These are phyloP conservation scores for Emmelina monodactyla DNA, from an alignment of 2,888 invertebrate species.

Conservation along the genomic window DNA sequence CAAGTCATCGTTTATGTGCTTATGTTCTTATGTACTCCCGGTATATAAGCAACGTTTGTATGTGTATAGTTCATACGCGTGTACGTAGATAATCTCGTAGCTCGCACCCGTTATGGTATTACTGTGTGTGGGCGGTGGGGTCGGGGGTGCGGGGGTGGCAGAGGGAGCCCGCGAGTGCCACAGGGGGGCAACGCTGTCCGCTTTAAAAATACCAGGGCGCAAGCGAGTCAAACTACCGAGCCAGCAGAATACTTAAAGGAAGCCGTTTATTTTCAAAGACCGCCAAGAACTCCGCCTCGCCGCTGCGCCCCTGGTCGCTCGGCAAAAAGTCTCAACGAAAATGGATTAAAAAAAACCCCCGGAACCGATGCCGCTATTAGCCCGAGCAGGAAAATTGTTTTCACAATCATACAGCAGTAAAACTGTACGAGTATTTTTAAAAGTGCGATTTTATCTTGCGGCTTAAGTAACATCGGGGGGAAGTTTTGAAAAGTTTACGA, in stretches of 20 bases:
- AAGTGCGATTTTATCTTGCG: no score
- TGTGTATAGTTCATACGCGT: slow-evolving; percentile 45
- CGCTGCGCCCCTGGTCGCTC: slow-evolving; percentile 31
- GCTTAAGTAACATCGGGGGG: no score
- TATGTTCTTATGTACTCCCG: slow-evolving; percentile 41
- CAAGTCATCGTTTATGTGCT: slow-evolving; percentile 52
- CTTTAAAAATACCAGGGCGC: slow-evolving; percentile 61
- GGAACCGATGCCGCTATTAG: slow-evolving; percentile 29
- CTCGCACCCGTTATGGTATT: slow-evolving; percentile 65
- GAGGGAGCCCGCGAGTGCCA: slow-evolving; percentile 39
- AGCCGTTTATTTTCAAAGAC: slow-evolving; percentile 56
- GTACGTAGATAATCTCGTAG: slow-evolving; percentile 65
- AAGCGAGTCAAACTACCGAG: slow-evolving; percentile 39
- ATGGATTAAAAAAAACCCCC: slow-evolving; percentile 30
- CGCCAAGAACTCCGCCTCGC: slow-evolving; percentile 33
- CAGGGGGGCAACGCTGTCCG: slow-evolving; percentile 55
- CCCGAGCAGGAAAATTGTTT: slow-evolving; percentile 28
- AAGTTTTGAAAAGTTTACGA: no score
- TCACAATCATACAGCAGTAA: slow-evolving; percentile 27
- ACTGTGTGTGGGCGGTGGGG: slow-evolving; percentile 46
- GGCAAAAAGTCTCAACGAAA: slow-evolving; percentile 35
- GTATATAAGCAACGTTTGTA: slow-evolving; percentile 47
- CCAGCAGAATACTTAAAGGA: slow-evolving; percentile 47
- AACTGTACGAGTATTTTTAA: no score
- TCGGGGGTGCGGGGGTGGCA: slow-evolving; percentile 21